Percentiles rank a stretch among this genome's conserved stretches.
These are phyloP conservation scores for Drosophila equinoxialis DNA, from an alignment of 1,140 invertebrate genomes.

Conservation along the genomic window DNA sequence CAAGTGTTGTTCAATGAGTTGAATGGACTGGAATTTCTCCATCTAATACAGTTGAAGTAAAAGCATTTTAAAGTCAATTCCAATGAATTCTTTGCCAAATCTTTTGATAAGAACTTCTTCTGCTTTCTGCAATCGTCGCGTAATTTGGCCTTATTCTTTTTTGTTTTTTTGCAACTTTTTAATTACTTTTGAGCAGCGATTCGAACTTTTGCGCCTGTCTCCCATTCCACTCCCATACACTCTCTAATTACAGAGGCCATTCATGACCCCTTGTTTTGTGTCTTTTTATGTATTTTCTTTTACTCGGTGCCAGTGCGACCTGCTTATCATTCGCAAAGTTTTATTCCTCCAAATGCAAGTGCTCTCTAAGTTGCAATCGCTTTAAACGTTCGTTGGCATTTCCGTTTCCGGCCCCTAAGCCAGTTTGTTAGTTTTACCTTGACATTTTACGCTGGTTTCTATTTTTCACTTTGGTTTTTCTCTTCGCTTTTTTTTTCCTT, in stretches of 20 bases:
- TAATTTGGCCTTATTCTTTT: conserved; percentile 67
- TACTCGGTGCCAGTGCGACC: conserved; percentile 12
- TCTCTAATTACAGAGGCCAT: conserved; percentile 73
- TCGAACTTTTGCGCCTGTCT: conserved; percentile 67
- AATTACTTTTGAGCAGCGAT: conserved; percentile 80
- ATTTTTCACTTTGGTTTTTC: conserved; percentile 39
- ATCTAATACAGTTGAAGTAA: no score
- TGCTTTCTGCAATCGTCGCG: conserved; percentile 58
- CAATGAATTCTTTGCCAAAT: not conserved
- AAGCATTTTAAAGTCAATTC: not conserved
- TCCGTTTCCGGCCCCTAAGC: conserved; percentile 66
- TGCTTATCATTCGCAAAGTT: conserved; percentile 62
- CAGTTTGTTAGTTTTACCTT: conserved; percentile 77
- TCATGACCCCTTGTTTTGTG: conserved; percentile 56
- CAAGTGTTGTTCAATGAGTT: no score
- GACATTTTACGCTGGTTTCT: conserved; percentile 55
- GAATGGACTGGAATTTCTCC: not conserved
- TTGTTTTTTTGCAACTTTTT: conserved; percentile 70
- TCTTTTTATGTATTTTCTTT: conserved; percentile 31
- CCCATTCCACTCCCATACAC: conserved; percentile 29
- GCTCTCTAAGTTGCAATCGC: conserved; percentile 42
- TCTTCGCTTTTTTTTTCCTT: conserved; percentile 9
- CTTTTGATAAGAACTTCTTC: conserved; percentile 9
- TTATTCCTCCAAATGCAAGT: conserved; percentile 49
- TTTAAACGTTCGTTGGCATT: conserved; percentile 66